phyloP scores from a whole-genome alignment of 2,797 vertebrate genomes.

The Emydoidea blandingii region DNA sequence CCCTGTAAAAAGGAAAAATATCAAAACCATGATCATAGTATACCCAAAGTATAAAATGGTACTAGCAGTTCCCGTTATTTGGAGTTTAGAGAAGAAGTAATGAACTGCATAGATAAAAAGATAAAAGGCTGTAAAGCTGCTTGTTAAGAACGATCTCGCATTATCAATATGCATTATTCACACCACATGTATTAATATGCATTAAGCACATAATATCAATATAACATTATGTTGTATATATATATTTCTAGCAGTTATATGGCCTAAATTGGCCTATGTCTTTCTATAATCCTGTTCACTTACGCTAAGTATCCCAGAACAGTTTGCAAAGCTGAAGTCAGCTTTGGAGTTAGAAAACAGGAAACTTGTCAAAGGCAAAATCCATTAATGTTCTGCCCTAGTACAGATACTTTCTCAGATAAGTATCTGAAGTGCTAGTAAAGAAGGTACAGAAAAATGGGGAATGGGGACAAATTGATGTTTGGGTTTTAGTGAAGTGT shows the following conservation, averaged over 20 bases:
- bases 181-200: background rate
- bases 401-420: background rate
- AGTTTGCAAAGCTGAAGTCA: background rate
- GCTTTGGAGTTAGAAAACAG: background rate
- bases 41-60: slow-evolving; percentile 96
- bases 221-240: background rate
- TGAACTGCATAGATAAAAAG: slow-evolving; percentile 91
- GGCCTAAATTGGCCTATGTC: background rate
- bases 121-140: slow-evolving; percentile 92
- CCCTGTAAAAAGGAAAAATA: slow-evolving; percentile 96
- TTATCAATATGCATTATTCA: background rate
- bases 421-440: background rate
- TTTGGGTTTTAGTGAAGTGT: background rate
- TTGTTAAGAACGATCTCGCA: slow-evolving; percentile 87
- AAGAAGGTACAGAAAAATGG: background rate
- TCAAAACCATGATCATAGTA: slow-evolving; percentile 92
- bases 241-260: background rate
- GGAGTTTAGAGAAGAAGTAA: slow-evolving; percentile 94
- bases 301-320: background rate
- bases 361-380: background rate
- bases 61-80: slow-evolving; percentile 90
- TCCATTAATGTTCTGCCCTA: background rate
- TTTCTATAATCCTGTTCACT: background rate
- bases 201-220: background rate
- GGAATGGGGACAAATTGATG: background rate